Evolutionary conservation across 2,113 vertebrate genomes (phyloP).

Genomic region (Protomyctophum bolini): DNA sequence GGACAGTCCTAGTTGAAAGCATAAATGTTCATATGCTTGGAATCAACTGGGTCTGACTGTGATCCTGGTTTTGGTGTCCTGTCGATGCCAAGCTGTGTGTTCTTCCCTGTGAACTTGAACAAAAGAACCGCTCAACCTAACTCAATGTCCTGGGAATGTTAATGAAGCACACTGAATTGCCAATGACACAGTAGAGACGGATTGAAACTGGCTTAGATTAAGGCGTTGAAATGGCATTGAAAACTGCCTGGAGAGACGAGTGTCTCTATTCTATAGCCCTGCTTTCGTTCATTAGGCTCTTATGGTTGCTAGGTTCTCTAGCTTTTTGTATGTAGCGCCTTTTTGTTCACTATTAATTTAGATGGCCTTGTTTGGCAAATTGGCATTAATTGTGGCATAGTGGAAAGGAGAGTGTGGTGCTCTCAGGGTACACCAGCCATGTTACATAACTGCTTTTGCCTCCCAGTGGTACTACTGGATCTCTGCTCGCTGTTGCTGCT

Average conservation of each 20-base stretch:
- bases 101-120: slow-evolving; percentile 36
- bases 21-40: neutral
- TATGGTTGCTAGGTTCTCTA: slow-evolving; percentile 20
- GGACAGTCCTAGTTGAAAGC: neutral
- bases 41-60: slow-evolving; percentile 16
- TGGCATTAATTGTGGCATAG: slow-evolving; percentile 27
- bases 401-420: slow-evolving; percentile 16
- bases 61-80: slow-evolving; percentile 11
- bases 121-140: slow-evolving; percentile 50
- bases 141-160: slow-evolving; percentile 67
- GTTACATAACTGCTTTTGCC: slow-evolving; percentile 47
- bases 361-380: slow-evolving; percentile 10
- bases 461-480: slow-evolving; percentile 13
- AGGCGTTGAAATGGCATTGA: neutral
- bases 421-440: slow-evolving; percentile 25
- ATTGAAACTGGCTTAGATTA: neutral
- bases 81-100: neutral
- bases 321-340: slow-evolving; percentile 47
- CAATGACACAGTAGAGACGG: slow-evolving; percentile 45
- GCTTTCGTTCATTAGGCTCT: slow-evolving; percentile 2
- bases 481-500: slow-evolving; percentile 17
- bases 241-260: slow-evolving; percentile 12
- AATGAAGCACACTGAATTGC: slow-evolving; percentile 71
- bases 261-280: slow-evolving; percentile 16
- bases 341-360: neutral